Conservation (phyloP, 2,113 vertebrate species). For the Nymphicus hollandicus region DNA sequence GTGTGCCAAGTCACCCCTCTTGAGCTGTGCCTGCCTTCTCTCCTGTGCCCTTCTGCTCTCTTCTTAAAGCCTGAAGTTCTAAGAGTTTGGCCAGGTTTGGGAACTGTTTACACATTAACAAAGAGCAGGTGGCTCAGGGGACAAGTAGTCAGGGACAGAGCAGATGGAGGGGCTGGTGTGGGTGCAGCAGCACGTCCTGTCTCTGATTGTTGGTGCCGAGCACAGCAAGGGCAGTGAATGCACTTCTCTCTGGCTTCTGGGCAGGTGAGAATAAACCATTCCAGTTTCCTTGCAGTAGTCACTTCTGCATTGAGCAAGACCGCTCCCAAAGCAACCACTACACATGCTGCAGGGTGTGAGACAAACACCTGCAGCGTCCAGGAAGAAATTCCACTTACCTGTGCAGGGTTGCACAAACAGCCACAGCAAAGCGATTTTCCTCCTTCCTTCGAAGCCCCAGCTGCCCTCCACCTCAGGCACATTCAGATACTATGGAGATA, state of each 20-base stretch:
- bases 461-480: neutral
- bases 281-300: neutral
- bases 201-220: neutral
- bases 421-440: neutral
- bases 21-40: neutral
- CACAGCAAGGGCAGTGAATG: accelerated
- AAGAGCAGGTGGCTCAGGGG: neutral
- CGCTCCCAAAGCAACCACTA: neutral
- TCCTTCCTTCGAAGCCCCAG: neutral
- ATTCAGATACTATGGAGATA: neutral
- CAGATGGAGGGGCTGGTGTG: too few relatives aligned
- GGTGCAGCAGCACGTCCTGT: accelerated
- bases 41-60: neutral
- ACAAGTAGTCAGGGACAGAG: accelerated
- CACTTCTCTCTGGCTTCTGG: accelerated
- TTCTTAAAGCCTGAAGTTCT: neutral
- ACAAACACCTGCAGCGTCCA: neutral
- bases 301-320: neutral
- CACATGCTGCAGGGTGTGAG: neutral
- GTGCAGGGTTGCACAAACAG: neutral
- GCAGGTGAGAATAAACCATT: neutral
- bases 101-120: neutral
- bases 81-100: neutral
- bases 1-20: accelerated
- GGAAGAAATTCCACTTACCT: neutral